phyloP scores from a whole-genome alignment of 1,140 invertebrate genomes.

The Diabrotica virgifera region DNA sequence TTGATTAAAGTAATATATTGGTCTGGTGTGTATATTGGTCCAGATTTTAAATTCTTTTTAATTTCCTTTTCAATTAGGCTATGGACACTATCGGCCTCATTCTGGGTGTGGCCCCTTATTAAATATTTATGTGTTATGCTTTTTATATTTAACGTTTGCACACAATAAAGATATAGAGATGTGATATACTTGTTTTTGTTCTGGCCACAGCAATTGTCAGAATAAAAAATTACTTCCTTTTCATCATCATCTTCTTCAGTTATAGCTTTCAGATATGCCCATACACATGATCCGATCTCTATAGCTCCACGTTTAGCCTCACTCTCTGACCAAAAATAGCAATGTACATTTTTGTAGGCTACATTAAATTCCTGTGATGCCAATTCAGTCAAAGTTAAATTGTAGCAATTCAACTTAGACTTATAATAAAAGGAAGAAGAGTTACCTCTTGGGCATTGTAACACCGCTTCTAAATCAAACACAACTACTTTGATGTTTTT shows the following conservation, averaged over 20 bases:
- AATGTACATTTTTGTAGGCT: no score
- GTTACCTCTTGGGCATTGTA: conserved; percentile 40
- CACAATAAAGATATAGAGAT: conserved; percentile 42
- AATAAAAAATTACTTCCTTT: neutral
- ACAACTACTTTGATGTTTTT: no score
- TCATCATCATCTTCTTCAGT: neutral
- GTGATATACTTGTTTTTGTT: conserved; percentile 48
- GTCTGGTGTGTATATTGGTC: conserved; percentile 36
- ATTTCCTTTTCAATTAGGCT: conserved; percentile 44
- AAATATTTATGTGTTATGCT: conserved; percentile 43
- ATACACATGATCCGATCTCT: conserved; percentile 32
- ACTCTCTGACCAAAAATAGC: conserved; percentile 37
- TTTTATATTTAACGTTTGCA: conserved; percentile 39
- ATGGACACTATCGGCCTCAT: conserved; percentile 26
- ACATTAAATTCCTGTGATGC: conserved; percentile 29
- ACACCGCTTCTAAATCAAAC: conserved; percentile 47
- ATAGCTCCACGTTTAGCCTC: conserved; percentile 38
- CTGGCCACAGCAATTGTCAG: conserved; percentile 48
- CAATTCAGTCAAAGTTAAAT: conserved; percentile 41
- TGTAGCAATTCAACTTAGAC: conserved; percentile 41
- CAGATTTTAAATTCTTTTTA: conserved; percentile 36
- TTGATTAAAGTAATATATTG: conserved; percentile 35
- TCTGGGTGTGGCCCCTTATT: no score
- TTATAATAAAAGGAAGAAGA: conserved; percentile 46
- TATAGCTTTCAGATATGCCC: conserved; percentile 6